Evolutionary conservation across 2,888 invertebrate species (phyloP), one percentile per base, ranked within the genome.

Genomic region (Geotrupes spiniger): DNA sequence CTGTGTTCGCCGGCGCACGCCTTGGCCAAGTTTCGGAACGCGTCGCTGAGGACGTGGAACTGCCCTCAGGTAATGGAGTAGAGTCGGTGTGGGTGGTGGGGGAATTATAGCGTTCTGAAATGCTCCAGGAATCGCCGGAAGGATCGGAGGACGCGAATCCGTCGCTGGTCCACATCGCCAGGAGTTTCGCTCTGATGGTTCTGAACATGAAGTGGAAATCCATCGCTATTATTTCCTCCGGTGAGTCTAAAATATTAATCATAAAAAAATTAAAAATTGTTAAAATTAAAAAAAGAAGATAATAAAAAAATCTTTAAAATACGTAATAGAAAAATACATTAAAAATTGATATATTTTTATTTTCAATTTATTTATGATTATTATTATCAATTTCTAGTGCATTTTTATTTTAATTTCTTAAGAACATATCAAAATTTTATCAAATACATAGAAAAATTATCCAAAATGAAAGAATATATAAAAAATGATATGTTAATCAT

Each of bases 171-270:
- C 70, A 75, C 42, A 70, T 77, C 55, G 75, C 78, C 8, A 69
- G 69, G 38, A 76, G 75, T 16, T 70, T 78, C 47, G 69, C 74
- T 5, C 71, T 73, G 58, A 70, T 78, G 48, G 75, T 78, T 53
- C 64, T 68, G 51, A 75, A 74, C 51, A 75, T 79, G 66, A 74
- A 73, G 54, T 80, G 79, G 79, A 78, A 75, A 67, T 75, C 76
- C 12, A 74, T 77, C 29, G 76, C 76, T 29, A 71, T 80, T 49
- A 71, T 80, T 53, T 73, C 77, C 33, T 73, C 74, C 58, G 76
- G 80, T 80, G 66, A 75, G 74, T 70, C n/a, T n/a, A 21, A 21
- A 4, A 4, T 21, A 21, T 21, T 21, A 4, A 49, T 37, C 21
- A 21, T 21, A n/a, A n/a, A n/a, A 4, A 36, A 40, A 28, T 40